These are phyloP conservation scores for Agrilus cyanescens DNA, from an alignment of 2,888 invertebrate species.

Conservation along the genomic window DNA sequence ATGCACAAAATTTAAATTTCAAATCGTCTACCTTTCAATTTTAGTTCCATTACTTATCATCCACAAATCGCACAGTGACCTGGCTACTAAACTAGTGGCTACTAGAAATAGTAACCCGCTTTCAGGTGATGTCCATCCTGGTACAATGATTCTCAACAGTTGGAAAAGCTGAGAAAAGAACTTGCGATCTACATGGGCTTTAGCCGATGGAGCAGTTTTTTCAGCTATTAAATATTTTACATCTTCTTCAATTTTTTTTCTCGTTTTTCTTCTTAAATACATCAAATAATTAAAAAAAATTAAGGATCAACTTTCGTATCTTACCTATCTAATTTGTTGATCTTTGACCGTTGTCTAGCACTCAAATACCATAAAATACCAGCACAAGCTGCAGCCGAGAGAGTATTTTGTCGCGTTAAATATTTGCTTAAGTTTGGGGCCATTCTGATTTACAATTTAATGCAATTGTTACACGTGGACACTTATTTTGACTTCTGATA, in stretches of 20 bases:
- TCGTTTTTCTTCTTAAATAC: conserved; percentile 35
- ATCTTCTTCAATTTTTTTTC: conserved; percentile 51
- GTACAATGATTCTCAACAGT: conserved; percentile 65
- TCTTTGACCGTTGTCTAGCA: conserved; percentile 40
- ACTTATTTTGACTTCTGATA: too few species aligned
- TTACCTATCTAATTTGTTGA: conserved; percentile 28
- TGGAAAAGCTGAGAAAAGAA: conserved; percentile 59
- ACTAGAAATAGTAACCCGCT: conserved; percentile 60
- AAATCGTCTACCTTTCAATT: conserved; percentile 64
- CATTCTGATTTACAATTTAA: conserved; percentile 35
- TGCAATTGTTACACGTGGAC: too few species aligned
- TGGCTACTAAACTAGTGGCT: conserved; percentile 68
- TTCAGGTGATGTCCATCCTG: conserved; percentile 67
- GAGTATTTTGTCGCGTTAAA: conserved; percentile 52
- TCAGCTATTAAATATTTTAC: conserved; percentile 72
- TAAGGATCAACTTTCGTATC: not conserved
- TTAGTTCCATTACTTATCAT: conserved; percentile 90
- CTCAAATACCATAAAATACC: conserved; percentile 47
- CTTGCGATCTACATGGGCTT: conserved; percentile 63
- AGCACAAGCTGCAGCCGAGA: conserved; percentile 52
- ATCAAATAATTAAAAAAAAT: not conserved
- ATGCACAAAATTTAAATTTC: not conserved
- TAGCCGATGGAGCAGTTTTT: conserved; percentile 45
- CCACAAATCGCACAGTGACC: conserved; percentile 95
- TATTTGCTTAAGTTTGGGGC: conserved; percentile 69